Evolutionary conservation across 2,113 vertebrate species (phyloP).

Genomic region (Fregata magnificens): DNA sequence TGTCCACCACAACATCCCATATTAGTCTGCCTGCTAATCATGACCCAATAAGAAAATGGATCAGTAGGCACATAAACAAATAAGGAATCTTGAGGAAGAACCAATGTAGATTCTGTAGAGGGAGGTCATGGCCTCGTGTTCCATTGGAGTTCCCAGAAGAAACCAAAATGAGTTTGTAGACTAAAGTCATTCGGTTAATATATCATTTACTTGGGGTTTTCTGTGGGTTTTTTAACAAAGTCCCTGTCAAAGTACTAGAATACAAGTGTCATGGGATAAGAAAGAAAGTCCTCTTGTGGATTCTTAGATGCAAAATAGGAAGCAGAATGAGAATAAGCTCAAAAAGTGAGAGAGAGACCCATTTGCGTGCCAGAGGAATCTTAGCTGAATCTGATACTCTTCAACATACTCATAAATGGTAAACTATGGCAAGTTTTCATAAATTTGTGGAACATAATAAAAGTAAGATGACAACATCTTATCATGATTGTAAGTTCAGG

Average conservation of each 20-base stretch:
- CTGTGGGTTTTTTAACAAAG: not conserved
- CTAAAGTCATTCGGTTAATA: not conserved
- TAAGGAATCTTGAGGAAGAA: not conserved
- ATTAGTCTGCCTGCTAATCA: not conserved
- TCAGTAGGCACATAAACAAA: not conserved
- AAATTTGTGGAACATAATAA: not conserved
- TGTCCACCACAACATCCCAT: not conserved
- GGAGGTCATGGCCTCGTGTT: not conserved
- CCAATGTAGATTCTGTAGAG: not conserved
- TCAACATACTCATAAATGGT: not conserved
- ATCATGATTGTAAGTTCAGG: not conserved
- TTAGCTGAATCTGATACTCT: not conserved
- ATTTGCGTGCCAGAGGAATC: not conserved
- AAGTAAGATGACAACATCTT: not conserved
- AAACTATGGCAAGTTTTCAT: not conserved
- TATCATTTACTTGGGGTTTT: not conserved
- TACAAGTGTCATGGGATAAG: not conserved
- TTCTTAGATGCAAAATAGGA: not conserved
- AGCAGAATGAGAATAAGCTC: not conserved
- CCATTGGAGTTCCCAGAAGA: not conserved
- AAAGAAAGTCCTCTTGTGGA: not conserved
- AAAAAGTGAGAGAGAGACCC: not conserved
- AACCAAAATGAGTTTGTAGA: not conserved
- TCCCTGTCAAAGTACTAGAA: not conserved
- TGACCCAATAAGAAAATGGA: not conserved